Conservation (phyloP, 1,140 invertebrate species). For the Zelostemma sp. region DNA sequence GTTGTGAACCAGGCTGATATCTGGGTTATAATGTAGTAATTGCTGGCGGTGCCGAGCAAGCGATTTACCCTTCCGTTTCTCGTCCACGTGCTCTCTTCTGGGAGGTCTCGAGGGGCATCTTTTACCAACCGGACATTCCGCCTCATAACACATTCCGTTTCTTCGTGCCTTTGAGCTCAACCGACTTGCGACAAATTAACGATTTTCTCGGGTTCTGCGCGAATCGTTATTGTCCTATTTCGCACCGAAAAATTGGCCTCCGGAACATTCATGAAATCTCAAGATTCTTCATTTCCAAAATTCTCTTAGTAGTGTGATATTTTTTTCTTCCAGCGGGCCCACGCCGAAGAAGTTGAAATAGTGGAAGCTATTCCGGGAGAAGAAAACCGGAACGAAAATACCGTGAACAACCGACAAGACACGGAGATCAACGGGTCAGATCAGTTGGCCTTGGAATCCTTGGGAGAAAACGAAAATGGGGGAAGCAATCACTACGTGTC, state of each 20-base stretch:
- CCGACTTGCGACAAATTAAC: background rate
- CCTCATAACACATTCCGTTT: slow-evolving; percentile 2
- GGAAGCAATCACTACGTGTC: slow-evolving; percentile 64
- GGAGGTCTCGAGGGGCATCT: slow-evolving; percentile 3
- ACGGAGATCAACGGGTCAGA: slow-evolving; percentile 68
- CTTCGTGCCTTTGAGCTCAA: background rate
- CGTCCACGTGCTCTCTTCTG: slow-evolving; percentile 3
- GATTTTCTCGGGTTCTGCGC: background rate
- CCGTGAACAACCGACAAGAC: slow-evolving; percentile 51
- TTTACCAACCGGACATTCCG: slow-evolving; percentile 3
- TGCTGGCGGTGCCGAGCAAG: slow-evolving; percentile 25
- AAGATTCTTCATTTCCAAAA: background rate
- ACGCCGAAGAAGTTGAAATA: slow-evolving; percentile 76
- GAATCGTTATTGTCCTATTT: background rate
- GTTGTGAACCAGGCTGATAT: slow-evolving; percentile 45
- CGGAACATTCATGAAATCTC: background rate
- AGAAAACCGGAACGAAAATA: slow-evolving; percentile 70
- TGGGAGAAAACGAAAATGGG: slow-evolving; percentile 72
- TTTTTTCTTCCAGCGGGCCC: slow-evolving; percentile 65
- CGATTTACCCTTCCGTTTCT: slow-evolving; percentile 10
- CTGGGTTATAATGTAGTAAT: slow-evolving; percentile 64
- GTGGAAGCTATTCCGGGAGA: slow-evolving; percentile 73
- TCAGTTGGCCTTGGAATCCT: slow-evolving; percentile 77
- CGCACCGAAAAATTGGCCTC: slow-evolving; percentile 9
- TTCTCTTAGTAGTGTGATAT: too few species aligned